Evolutionary conservation across 2,888 invertebrate genomes (phyloP), one percentile per base, ranked within the genome.

Genomic region (Drosophila birchii): DNA sequence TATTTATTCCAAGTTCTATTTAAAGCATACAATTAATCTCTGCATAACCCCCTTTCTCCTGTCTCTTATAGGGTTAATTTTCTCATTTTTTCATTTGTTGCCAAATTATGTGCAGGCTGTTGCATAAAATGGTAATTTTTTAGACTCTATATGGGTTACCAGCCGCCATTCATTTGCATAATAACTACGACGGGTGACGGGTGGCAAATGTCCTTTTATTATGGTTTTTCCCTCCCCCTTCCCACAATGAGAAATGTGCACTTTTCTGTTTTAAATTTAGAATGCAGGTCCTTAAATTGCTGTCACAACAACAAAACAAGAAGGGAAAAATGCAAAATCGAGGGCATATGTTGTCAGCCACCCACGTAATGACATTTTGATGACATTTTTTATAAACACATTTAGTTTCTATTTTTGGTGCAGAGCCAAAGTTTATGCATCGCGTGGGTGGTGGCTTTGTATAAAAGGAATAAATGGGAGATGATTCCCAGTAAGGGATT

Each of bases 361-460:
- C 63, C 71, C 71, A 62, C 70, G 57, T 89, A 84, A 84, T 81
- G 89, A 70, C 72, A 85, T 84, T 84, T 79, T 89, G 89, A 84
- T 89, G 89, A 76, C 79, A 87, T 66, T 64, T 86, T 76, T 76
- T 70, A 59, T 59, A 49, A 32, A 32, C 44, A 32, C 44, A 54
- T 59, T 55, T 23, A 18, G 56, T 51, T 62, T 44, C 26, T 29
- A 18, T 70, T 68, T 70, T 60, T 59, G 59, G 43, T 6, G 14
- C 45, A 12, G 34, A 44, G 45, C 70, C 51, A 73, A 70, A 39
- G 51, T 39, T 34, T 14, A 39, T 61, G 39, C 49, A 45, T n/a
- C 29, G 20, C 29, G 20, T 57, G 39, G 63, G 45, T 12, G 20
- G 16, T 36, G 51, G 29, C 29, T 8, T 23, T 29, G 32, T 18